phyloP scores from a whole-genome alignment of 2,113 vertebrate genomes.

The Coturnix japonica region DNA sequence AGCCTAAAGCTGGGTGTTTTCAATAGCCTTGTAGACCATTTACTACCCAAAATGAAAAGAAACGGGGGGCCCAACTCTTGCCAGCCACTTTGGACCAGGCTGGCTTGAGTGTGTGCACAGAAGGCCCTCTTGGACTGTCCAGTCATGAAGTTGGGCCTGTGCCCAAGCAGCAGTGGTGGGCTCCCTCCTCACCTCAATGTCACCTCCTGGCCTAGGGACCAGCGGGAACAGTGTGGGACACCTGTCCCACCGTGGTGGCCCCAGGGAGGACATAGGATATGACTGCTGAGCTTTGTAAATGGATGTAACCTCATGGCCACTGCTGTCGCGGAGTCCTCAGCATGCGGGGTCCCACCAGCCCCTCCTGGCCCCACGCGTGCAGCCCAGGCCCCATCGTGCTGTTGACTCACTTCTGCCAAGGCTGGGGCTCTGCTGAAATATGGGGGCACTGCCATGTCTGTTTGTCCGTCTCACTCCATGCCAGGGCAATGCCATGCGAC shows the following conservation, averaged over 20 bases:
- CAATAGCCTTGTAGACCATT: not conserved
- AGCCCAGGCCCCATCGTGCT: not conserved
- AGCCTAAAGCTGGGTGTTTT: not conserved
- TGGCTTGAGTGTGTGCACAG: not conserved
- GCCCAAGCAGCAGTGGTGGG: not conserved
- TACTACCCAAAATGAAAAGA: not conserved
- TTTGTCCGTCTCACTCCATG: not conserved
- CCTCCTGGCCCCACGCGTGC: not conserved
- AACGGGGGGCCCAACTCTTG: not conserved
- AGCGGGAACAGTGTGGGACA: not conserved
- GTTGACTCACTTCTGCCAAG: conserved; percentile 2
- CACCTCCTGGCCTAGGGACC: not conserved
- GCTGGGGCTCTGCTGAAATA: not conserved
- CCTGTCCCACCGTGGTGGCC: rapidly evolving
- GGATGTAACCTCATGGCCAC: not conserved
- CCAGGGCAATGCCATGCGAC: not conserved
- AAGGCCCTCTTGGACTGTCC: not conserved
- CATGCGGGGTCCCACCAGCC: conserved; percentile 61
- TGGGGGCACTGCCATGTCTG: rapidly evolving
- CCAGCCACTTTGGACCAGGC: not conserved
- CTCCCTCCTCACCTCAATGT: not conserved
- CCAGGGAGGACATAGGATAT: not conserved
- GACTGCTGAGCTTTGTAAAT: conserved; percentile 43
- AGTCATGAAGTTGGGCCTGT: not conserved
- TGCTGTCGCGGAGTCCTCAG: conserved; percentile 40